These are phyloP conservation scores for Clarias fuscus DNA, from an alignment of 2,797 vertebrate species.

Conservation along the genomic window DNA sequence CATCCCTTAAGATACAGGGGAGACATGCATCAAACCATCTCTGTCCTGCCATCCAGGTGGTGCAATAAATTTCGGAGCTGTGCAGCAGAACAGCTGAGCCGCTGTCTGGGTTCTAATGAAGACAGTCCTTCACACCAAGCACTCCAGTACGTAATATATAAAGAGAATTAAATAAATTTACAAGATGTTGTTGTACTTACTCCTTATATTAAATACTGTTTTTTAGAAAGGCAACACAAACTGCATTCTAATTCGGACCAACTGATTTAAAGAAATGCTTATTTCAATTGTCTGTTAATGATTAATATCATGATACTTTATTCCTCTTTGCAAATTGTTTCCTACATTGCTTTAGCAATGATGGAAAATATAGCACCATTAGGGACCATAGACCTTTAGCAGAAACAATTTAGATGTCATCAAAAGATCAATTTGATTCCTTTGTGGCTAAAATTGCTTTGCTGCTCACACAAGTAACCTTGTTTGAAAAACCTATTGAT, in stretches of 20 bases:
- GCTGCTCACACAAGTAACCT: not conserved
- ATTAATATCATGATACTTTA: not conserved
- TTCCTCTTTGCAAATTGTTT: not conserved
- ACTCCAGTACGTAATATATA: not conserved
- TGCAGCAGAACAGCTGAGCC: constrained; percentile 12
- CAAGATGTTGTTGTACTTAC: not conserved
- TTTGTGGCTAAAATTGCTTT: not conserved
- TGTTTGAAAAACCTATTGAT: not conserved
- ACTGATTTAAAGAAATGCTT: not conserved
- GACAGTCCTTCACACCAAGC: not conserved
- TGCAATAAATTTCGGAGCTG: constrained; percentile 2
- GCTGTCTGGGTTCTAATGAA: constrained; percentile 3
- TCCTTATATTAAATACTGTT: not conserved
- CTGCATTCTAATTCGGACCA: not conserved
- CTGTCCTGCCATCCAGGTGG: not conserved
- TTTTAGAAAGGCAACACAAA: not conserved
- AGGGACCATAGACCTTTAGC: not conserved
- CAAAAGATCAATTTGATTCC: not conserved
- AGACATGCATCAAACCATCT: constrained; percentile 3
- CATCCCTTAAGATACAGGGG: not conserved
- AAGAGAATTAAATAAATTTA: not conserved
- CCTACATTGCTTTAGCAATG: not conserved
- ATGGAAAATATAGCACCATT: not conserved
- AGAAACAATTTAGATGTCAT: constrained; percentile 4
- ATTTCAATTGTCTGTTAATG: not conserved